Base-by-base conservation (phyloP, 1,140 invertebrate genomes). In the Drosophila ficusphila region DNA sequence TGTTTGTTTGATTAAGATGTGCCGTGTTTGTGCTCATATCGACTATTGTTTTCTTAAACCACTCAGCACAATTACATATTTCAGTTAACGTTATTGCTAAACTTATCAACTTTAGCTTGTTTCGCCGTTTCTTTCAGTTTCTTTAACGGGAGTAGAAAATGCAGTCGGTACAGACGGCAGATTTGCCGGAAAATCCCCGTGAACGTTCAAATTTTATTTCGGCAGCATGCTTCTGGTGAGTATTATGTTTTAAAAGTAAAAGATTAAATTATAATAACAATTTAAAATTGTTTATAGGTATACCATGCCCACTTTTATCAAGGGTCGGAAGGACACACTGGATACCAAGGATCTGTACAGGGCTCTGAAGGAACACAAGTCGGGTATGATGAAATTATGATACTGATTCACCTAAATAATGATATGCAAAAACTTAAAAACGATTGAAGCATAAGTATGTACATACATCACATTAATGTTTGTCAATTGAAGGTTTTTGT, bases 361-460 rank as follows among this genome's bases (percentile, higher is more conserved):
- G 70, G 92, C 94, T n/a, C 79, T 94, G 4, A 91, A 92, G 38
- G 92, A 93, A 42, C 94, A 95, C 70, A 91, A 91, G 54, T 94
- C 94, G 5, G 91, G 90, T 91, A 58, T 52, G 70, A 18, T 62
- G 19, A 58, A 8, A 58, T 31, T 31, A 0, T 19, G n/a, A 38
- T 38, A 3, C 14, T 16, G 14, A 12, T 14, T 27, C 19, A 29
- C 12, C 12, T 6, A 21, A 21, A 23, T 58, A 18, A 7, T 38
- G 25, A 18, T 31, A 41, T 67, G 7, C 3, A 4, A 16, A 16
- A 31, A 29, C 19, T 48, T 1, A 0, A 6, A 31, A 39, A 19
- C 16, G 3, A 41, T 31, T 41, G n/a, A 31, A 8, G 9, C 9
- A 36, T 19, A 25, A 18, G n/a, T n/a, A n/a, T n/a, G n/a, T n/a